phyloP scores from a whole-genome alignment of 1,140 invertebrate genomes.

The Geopemphigus sp. region DNA sequence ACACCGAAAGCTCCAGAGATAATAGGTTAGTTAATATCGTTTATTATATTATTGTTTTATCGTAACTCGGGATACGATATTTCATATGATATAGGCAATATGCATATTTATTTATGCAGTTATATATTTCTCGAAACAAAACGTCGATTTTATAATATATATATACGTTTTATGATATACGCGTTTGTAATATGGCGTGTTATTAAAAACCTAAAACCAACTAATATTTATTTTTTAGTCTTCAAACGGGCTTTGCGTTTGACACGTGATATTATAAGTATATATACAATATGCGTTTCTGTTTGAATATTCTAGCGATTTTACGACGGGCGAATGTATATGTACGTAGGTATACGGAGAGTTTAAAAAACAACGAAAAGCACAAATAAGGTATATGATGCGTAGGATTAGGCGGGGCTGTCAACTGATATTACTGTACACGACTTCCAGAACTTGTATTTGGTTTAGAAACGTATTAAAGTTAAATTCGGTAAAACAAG shows the following conservation, averaged over 20 bases:
- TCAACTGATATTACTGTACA: too few relatives aligned
- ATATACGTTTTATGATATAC: neutral
- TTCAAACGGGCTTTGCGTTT: neutral
- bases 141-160: neutral
- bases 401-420: too few relatives aligned
- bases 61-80: too few relatives aligned
- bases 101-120: neutral
- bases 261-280: neutral
- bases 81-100: neutral
- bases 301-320: neutral
- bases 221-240: neutral
- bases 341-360: too few relatives aligned
- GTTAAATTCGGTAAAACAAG: constrained; percentile 19
- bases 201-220: constrained; percentile 6
- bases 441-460: neutral
- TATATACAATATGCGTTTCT: neutral
- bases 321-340: too few relatives aligned
- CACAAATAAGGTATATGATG: too few relatives aligned
- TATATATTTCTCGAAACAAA: neutral
- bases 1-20: neutral
- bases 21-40: neutral
- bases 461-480: neutral
- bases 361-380: too few relatives aligned
- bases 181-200: neutral
- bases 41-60: neutral